Evolutionary conservation across 2,888 invertebrate genomes (phyloP).

Genomic region (Ichneumon xanthorius): DNA sequence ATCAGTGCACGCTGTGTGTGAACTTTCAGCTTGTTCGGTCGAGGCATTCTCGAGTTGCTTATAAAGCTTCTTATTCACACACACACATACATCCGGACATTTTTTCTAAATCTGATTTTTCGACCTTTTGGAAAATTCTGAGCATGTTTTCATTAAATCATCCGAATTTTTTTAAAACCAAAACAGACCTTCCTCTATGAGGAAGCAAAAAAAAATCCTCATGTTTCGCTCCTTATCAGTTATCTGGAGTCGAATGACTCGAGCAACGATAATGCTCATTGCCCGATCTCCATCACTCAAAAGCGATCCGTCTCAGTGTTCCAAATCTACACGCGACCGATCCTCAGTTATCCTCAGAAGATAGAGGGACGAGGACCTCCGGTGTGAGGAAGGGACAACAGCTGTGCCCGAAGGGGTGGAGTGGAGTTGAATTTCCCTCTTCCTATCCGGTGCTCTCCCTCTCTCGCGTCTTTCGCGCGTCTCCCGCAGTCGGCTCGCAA

Average conservation of each 20-base stretch:
- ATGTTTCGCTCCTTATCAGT: background rate
- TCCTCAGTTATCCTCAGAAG: constrained; percentile 35
- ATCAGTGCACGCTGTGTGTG: no score
- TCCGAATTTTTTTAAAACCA: no score
- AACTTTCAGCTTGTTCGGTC: no score
- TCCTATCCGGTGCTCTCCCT: constrained; percentile 30
- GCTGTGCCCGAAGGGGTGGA: constrained; percentile 66
- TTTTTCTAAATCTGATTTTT: no score
- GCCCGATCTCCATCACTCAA: constrained; percentile 6
- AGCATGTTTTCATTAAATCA: no score
- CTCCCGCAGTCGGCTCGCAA: constrained; percentile 21
- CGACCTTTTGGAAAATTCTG: no score
- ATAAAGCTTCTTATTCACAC: no score
- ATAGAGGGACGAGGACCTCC: constrained; percentile 51
- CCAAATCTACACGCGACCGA: constrained; percentile 5
- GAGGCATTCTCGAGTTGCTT: no score
- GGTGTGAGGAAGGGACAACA: constrained; percentile 55
- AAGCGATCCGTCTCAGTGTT: background rate
- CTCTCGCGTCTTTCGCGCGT: constrained; percentile 31
- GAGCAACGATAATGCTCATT: background rate
- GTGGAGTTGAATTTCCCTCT: constrained; percentile 56
- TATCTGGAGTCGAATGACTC: background rate
- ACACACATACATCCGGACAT: no score
- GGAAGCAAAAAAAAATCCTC: background rate
- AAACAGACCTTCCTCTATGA: no score